phyloP scores from a whole-genome alignment of 1,140 invertebrate species.

The Drosophila hydei region DNA sequence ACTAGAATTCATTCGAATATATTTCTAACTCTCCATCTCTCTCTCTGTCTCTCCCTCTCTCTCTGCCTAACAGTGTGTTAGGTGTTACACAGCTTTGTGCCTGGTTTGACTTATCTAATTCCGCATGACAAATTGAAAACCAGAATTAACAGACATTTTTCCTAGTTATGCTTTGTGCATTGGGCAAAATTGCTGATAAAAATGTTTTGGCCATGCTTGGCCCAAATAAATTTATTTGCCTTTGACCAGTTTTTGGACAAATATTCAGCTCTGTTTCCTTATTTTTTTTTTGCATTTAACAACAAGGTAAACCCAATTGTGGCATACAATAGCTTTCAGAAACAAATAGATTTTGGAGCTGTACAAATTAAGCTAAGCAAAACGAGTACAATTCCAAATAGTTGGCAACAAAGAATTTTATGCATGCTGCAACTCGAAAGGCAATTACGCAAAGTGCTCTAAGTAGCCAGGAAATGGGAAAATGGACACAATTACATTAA shows the following conservation, averaged over 20 bases:
- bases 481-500: constrained; percentile 79
- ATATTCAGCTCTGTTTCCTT: neutral
- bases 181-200: no score
- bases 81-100: no score
- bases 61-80: no score
- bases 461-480: constrained; percentile 57
- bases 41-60: no score
- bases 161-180: no score
- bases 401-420: constrained; percentile 58
- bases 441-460: constrained; percentile 75
- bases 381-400: constrained; percentile 10
- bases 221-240: neutral
- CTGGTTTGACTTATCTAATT: no score
- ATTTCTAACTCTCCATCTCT: no score
- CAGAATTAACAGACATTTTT: no score
- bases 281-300: neutral
- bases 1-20: no score
- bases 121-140: no score
- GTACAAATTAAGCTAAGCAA: constrained; percentile 11
- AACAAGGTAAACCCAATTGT: neutral
- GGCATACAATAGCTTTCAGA: neutral
- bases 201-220: no score
- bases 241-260: neutral
- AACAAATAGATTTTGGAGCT: constrained; percentile 6
- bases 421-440: constrained; percentile 65